Evolutionary conservation across 1,140 invertebrate species (phyloP), one percentile per base, ranked within the genome.

Genomic region (Drosophila pandora): DNA sequence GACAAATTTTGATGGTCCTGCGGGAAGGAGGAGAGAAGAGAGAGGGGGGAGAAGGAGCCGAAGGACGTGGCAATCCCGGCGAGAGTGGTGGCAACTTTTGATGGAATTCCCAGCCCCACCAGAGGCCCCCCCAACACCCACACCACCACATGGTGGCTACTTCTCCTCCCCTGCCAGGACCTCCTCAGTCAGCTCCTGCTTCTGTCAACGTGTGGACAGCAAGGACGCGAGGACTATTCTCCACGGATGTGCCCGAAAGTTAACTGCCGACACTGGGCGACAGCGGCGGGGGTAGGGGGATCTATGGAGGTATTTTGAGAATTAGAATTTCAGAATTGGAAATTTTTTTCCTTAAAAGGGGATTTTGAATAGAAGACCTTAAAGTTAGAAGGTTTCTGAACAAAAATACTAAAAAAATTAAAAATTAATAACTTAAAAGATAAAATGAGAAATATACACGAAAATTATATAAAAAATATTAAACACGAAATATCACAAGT

Each of bases 1-100:
- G 76, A 72, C 81, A 76, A 85, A 84, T 75, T 84, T 83, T 83
- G 80, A 85, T 85, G 76, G 62, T 54, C 77, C 58, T 63, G 70
- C 39, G 62, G 48, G 79, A 78, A 64, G 43, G 2, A n/a, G 5
- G 34, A 37, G 34, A 8, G 10, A 37, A 37, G 12, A 17, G 17
- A 17, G 17, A 17, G 17, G 17, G 17, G 17, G 17, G 17, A 64
- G 43, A 2, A n/a, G n/a, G 34, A 37, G 34, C 34, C 45, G n/a
- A 58, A 54, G 62, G 76, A 62, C 57, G 49, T 59, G 65, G 50
- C 73, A 41, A 30, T 5, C 25, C 25, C 25, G 25, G 25, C 25
- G 32, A 32, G 32, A 49, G 57, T 7, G 12, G 17, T 39, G 25
- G 61, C 76, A 79, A 79, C 64, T 84, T 76, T 79, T 83, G 79